Percentiles rank a stretch among this genome's conserved stretches.
Evolutionary conservation across 2,888 invertebrate species (phyloP).

Genomic region (Ryuthela nishihirai): DNA sequence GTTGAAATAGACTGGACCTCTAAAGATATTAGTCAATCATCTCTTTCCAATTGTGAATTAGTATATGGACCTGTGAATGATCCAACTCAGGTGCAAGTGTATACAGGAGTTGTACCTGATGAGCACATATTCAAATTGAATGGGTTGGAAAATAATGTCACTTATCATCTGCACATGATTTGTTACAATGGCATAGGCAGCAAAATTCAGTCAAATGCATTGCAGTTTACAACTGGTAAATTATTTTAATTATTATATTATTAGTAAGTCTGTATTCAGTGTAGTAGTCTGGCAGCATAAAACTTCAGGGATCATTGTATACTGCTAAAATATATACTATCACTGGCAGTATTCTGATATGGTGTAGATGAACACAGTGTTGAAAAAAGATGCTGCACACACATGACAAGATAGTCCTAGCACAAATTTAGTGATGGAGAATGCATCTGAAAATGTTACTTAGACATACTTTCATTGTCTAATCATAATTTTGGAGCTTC

Average conservation of each 20-base stretch:
- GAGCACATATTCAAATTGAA: conserved; percentile 26
- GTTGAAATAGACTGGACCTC: conserved; percentile 37
- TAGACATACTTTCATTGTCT: too few relatives aligned
- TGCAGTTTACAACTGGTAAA: conserved; percentile 37
- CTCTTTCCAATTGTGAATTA: conserved; percentile 21
- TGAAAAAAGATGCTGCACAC: too few relatives aligned
- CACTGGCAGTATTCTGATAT: too few relatives aligned
- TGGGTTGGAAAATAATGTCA: conserved; percentile 30
- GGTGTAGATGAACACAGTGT: too few relatives aligned
- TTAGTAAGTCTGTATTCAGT: too few relatives aligned
- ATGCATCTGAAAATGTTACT: too few relatives aligned
- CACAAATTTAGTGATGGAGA: too few relatives aligned
- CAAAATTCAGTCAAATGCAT: conserved; percentile 30
- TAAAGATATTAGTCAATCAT: conserved; percentile 9
- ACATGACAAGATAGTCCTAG: too few relatives aligned
- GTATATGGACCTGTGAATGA: conserved; percentile 34
- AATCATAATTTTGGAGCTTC: too few relatives aligned
- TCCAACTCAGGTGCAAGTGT: conserved; percentile 28
- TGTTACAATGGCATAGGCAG: conserved; percentile 29
- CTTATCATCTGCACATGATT: conserved; percentile 36
- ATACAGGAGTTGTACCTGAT: conserved; percentile 18
- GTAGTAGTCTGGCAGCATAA: too few relatives aligned
- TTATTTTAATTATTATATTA: not conserved
- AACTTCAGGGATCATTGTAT: too few relatives aligned
- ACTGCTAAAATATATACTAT: too few relatives aligned